Evolutionary conservation across 2,113 vertebrate species (phyloP).

Genomic region (Daubentonia madagascariensis): DNA sequence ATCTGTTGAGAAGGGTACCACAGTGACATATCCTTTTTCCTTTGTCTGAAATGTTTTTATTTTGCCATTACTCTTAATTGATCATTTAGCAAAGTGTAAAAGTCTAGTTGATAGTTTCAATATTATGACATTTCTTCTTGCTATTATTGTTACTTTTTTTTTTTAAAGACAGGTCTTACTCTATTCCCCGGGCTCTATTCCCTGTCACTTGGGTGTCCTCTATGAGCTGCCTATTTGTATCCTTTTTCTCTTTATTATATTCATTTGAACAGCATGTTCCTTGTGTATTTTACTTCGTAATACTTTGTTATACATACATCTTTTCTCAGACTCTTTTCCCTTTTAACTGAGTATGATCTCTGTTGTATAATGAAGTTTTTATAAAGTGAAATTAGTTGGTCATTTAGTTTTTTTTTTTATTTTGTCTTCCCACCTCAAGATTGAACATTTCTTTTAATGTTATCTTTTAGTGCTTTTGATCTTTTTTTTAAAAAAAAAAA

Average conservation of each 20-base stretch:
- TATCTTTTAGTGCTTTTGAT: conserved; percentile 1
- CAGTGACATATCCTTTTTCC: not conserved
- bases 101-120: not conserved
- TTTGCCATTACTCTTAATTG: not conserved
- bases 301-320: not conserved
- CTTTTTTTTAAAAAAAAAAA: not conserved
- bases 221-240: not conserved
- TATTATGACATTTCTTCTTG: not conserved
- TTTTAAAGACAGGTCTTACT: too few species aligned
- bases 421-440: not conserved
- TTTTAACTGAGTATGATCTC: not conserved
- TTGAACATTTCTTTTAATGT: not conserved
- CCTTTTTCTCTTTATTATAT: not conserved
- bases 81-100: not conserved
- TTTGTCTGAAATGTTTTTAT: not conserved
- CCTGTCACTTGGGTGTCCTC: not conserved
- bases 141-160: not conserved
- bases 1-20: not conserved
- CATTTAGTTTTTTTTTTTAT: not conserved
- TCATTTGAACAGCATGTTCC: not conserved
- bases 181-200: too few species aligned
- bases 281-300: not conserved
- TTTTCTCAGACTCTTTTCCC: not conserved
- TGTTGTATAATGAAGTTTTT: not conserved
- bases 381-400: not conserved